phyloP scores from a whole-genome alignment of 1,140 invertebrate genomes.

The Fragariocoptes setiger region DNA sequence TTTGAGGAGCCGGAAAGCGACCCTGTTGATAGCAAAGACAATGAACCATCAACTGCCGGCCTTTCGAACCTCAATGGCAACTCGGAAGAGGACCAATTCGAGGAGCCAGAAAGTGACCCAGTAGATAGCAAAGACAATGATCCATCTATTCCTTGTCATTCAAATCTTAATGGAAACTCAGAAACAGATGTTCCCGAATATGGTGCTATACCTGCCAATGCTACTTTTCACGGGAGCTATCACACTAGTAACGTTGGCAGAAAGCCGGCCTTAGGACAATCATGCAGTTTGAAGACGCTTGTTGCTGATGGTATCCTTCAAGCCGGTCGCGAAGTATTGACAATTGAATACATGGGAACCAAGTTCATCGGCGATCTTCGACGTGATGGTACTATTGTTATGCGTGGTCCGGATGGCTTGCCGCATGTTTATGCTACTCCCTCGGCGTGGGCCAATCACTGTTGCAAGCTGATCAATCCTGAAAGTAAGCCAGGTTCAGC shows the following conservation, averaged over 20 bases:
- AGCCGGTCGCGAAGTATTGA: conserved; percentile 41
- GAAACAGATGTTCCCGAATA: too few relatives aligned
- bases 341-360: conserved; percentile 60
- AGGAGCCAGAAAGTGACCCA: too few relatives aligned
- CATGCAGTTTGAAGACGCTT: conserved; percentile 48
- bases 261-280: conserved; percentile 24
- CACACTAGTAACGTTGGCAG: conserved; percentile 6
- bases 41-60: too few relatives aligned
- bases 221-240: neutral
- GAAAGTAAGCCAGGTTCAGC: conserved; percentile 59
- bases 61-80: too few relatives aligned
- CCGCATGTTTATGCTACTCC: conserved; percentile 58
- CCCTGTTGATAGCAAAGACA: too few relatives aligned
- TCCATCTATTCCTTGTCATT: too few relatives aligned
- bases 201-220: too few relatives aligned
- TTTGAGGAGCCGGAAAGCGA: too few relatives aligned
- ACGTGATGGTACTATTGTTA: conserved; percentile 42
- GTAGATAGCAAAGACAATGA: too few relatives aligned
- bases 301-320: conserved; percentile 43
- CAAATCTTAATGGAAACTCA: too few relatives aligned
- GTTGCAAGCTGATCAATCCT: conserved; percentile 59
- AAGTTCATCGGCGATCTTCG: conserved; percentile 57
- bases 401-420: conserved; percentile 40
- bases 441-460: conserved; percentile 63
- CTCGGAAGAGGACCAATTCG: too few relatives aligned